Percentiles rank a stretch among this genome's conserved stretches.
Conservation (phyloP, 2,797 vertebrate species). For the Hozukius guyotensis region DNA sequence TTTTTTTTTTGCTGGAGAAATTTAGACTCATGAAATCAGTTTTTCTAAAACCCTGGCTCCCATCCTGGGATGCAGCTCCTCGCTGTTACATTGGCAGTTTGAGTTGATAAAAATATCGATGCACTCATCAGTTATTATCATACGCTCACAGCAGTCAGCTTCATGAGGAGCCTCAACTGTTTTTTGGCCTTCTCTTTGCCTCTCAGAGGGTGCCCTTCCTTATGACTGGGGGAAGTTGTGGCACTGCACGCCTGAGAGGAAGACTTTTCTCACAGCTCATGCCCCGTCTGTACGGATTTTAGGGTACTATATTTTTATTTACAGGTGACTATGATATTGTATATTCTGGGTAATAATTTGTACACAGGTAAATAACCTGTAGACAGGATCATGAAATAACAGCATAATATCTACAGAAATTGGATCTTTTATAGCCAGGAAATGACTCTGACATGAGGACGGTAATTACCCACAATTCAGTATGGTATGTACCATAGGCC, state of each 20-base stretch:
- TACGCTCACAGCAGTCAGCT: not conserved
- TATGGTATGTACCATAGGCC: too few relatives aligned
- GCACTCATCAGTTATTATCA: not conserved
- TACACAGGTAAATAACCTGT: not conserved
- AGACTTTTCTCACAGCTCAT: not conserved
- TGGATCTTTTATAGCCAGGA: not conserved
- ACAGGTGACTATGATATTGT: not conserved
- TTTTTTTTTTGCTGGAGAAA: too few relatives aligned
- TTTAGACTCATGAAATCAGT: too few relatives aligned
- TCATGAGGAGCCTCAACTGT: not conserved
- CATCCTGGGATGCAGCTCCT: not conserved
- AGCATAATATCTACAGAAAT: not conserved
- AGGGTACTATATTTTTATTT: not conserved
- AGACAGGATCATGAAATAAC: not conserved
- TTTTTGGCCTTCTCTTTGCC: not conserved
- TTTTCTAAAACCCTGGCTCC: not conserved
- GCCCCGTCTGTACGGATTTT: not conserved
- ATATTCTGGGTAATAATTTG: not conserved
- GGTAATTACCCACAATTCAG: conserved; percentile 25
- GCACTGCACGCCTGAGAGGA: not conserved
- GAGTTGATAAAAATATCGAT: not conserved
- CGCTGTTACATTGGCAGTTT: not conserved
- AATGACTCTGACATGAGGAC: not conserved
- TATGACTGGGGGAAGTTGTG: not conserved
- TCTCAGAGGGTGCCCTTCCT: not conserved